Evolutionary conservation across 2,888 invertebrate genomes (phyloP), one percentile per base, ranked within the genome.

Genomic region (Cephus spinipes): DNA sequence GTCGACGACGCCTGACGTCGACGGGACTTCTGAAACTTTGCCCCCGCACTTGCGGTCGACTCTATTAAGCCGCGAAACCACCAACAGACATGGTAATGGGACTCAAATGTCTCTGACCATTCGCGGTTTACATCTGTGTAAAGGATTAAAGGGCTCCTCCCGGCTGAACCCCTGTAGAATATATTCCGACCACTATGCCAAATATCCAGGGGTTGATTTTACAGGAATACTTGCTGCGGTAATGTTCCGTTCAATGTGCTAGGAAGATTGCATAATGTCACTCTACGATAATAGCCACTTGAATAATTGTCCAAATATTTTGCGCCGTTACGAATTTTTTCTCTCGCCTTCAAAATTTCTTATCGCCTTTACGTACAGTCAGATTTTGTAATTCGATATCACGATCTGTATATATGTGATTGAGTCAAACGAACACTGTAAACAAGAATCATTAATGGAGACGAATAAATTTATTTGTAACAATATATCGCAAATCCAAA

Each of bases 21-120:
- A 23, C 40, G 23, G 40, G 40, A 40, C 40, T 55, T 55, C 23
- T 55, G 23, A 55, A 55, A 55, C 9, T 55, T 40, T 4, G 15
- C 12, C 0, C 23, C 40, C 1, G 1, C 40, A 23, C 76, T 76
- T 74, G 79, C 69, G 84, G 81, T 77, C 15, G 77, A 79, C 78
- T 80, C 79, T 79, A 79, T 81, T 79, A 81, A 81, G 73, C 76
- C 77, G 74, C 73, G 77, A 73, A 77, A 81, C 80, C 81, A 15
- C 78, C 71, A 55, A 55, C 40, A 55, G 40, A 55, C 40, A 55
- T 55, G 40, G 40, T 55, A 55, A 55, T 55, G 40, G 40, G 40
- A 55, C 40, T 55, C 40, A 55, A 55, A 55, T 55, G 23, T 55
- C 40, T 55, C 40, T 55, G 23, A 55, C 40, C 40, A 2, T 55